A percentile compares a stretch with the other conserved stretches of the same genome.
phyloP scores from a whole-genome alignment of 1,140 invertebrate species.

The Eriosoma lanigerum region DNA sequence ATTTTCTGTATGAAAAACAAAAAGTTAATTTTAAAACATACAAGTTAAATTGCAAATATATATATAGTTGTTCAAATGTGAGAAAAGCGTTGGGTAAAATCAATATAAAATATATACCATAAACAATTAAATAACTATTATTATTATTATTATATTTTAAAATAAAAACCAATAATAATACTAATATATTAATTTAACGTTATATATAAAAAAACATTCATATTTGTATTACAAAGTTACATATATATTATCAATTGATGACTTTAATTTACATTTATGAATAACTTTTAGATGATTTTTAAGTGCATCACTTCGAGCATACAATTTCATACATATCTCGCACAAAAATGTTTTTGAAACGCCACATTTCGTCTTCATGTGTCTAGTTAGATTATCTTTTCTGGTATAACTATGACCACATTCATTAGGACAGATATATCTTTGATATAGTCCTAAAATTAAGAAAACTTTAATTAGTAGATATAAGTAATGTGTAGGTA shows the following conservation, averaged over 20 bases:
- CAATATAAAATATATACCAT: too few relatives aligned
- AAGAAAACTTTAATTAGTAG: neutral
- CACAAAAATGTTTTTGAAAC: constrained; percentile 54
- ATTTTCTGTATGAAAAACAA: neutral
- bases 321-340: constrained; percentile 54
- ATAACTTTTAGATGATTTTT: constrained; percentile 54
- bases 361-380: constrained; percentile 55
- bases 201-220: too few relatives aligned
- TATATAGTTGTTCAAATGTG: too few relatives aligned
- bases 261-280: constrained; percentile 59
- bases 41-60: too few relatives aligned
- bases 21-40: too few relatives aligned
- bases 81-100: too few relatives aligned
- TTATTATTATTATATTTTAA: too few relatives aligned
- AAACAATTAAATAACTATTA: too few relatives aligned
- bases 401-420: constrained; percentile 59
- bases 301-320: constrained; percentile 56
- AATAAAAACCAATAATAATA: too few relatives aligned
- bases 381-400: constrained; percentile 53
- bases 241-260: constrained; percentile 7
- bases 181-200: too few relatives aligned
- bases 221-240: neutral
- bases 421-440: constrained; percentile 54
- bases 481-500: neutral
- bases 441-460: neutral